phyloP scores from a whole-genome alignment of 2,888 invertebrate genomes.

The Pseudeuparius sepicola region DNA sequence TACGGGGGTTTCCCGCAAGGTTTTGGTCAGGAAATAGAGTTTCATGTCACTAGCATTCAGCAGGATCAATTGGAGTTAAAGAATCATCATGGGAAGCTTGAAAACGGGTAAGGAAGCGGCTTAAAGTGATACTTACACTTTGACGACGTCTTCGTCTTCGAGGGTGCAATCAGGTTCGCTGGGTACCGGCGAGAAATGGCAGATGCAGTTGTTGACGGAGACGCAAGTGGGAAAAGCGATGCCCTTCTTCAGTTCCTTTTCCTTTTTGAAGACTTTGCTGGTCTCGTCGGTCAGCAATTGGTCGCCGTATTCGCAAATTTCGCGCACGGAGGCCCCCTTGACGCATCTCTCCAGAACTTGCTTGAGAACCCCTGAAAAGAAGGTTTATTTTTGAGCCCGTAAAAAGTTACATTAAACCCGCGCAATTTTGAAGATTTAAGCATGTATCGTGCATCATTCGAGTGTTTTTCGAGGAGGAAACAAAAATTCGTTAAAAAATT shows the following conservation, averaged over 20 bases:
- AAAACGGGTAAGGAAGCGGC: no score
- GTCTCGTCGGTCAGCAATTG: conserved; percentile 81
- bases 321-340: conserved; percentile 78
- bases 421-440: no score
- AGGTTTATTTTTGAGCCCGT: no score
- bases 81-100: conserved; percentile 21
- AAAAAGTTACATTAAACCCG: no score
- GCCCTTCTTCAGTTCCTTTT: conserved; percentile 96
- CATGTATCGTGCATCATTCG: no score
- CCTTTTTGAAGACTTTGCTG: conserved; percentile 93
- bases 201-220: conserved; percentile 97
- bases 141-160: conserved; percentile 89
- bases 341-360: conserved; percentile 80
- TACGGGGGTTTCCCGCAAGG: no score
- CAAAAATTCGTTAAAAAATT: no score
- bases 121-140: conserved; percentile 90
- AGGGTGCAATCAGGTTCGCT: conserved; percentile 82
- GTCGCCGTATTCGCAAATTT: conserved; percentile 90
- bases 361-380: conserved; percentile 74
- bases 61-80: conserved; percentile 30
- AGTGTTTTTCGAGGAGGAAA: no score
- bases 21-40: no score
- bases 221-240: conserved; percentile 99
- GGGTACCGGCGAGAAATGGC: conserved; percentile 94
- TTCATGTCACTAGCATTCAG: conserved; percentile 27